Evolutionary conservation across 2,113 vertebrate species (phyloP), one percentile per base, ranked within the genome.

Genomic region (Neodon shergylaensis): DNA sequence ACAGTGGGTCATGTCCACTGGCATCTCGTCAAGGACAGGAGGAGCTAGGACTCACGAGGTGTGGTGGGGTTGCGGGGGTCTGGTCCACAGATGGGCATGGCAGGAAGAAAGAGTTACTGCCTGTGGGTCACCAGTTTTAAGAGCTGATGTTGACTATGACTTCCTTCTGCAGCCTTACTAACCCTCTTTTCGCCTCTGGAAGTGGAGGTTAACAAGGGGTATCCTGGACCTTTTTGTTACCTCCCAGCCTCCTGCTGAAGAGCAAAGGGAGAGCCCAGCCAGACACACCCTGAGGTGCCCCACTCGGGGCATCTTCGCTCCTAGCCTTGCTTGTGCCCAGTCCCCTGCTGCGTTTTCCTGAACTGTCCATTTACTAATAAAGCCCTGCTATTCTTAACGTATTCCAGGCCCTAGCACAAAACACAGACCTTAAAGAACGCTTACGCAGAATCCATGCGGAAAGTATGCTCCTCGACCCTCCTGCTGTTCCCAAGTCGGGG

Each of bases 391-490:
- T 87, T 99, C 99, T 98, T 99, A 97, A 98, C 98, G 94, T 98
- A 93, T 99, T 99, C 97, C 99, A 99, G 99, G 99, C 99, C 98
- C 98, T 99, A 99, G 98, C 99, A 97, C 99, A 99, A 98, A 99
- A 99, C 98, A 98, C 99, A 99, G 99, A 99, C 96, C 99, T 99
- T 99, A 99, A 98, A 99, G 99, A 99, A 97, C 99, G 99, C 92
- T 99, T 99, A 98, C 98, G 98, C 99, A 99, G 99, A 99, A 99
- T 99, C 99, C 99, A 99, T 97, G 98, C 99, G 54, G 99, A 99
- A 98, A 99, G 99, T 97, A 98, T 99, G 98, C 98, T 99, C 98
- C 97, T 99, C 99, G 99, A 99, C 96, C 98, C 99, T 98, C 98
- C 99, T 95, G 97, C 98, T 98, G 98, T 98, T 98, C 98, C 99